Base-by-base conservation (phyloP, 2,113 vertebrate genomes). In the Rhadina sibilatrix region DNA sequence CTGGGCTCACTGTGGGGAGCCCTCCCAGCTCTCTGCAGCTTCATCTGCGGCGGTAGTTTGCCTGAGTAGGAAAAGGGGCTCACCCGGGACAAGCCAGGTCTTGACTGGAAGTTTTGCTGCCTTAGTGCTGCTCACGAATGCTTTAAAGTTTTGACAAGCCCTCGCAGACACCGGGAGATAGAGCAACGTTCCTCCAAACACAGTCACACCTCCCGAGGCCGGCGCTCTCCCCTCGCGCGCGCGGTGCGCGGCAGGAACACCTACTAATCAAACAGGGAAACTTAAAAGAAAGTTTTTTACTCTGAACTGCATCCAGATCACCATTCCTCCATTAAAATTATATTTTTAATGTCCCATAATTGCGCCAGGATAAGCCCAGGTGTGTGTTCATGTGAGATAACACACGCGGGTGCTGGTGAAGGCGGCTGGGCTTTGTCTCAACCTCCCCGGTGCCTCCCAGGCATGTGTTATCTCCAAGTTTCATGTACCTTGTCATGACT, bases 311-410 rank as follows among this genome's bases (percentile, higher is more conserved):
- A 40, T 86, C 95, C 93, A 96, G 96, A 97, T 94, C 94, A 85
- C 95, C 92, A 54, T 94, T 90, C 91, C 88, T 95, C 82, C 96
- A 95, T 90, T 93, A 81, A 84, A 93, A 95, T 86, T 46, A 72
- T 66, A 91, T 92, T 97, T 97, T 95, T 93, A 96, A 95, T 95
- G 96, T 81, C 91, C 86, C 64, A n/a, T 97, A 97, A 97, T 97
- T 97, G 96, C 89, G 59, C 20, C 72, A 21, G 95, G 94, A 90
- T 94, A 93, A 85, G 74, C 35, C 90, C 90, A 97, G 95, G 95
- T 94, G 95, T 92, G 94, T 96, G 96, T 89, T 94, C 71, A 30
- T 84, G 89, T 5, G 84, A 95, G 96, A 97, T 96, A 97, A 94
- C 93, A 54, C 68, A 47, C 25, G 20, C 42, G 25, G 94, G 91